A percentile compares a stretch with the other conserved stretches of the same genome.
Evolutionary conservation across 2,888 invertebrate genomes (phyloP).

Genomic region (Dynastes grantii): DNA sequence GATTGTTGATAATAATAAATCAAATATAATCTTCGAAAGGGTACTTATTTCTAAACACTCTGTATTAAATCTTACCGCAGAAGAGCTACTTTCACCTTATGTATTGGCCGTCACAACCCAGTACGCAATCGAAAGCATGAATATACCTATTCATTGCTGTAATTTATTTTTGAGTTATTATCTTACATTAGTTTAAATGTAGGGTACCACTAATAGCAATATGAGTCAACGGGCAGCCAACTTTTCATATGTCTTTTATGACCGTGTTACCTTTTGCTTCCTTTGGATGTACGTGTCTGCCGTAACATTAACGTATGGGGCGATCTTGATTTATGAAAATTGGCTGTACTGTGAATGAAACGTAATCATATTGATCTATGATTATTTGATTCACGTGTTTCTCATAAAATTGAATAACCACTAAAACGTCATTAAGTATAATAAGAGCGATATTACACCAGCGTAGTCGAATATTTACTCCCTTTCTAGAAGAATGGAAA

Average conservation of each 20-base stretch:
- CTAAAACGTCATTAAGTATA: conserved; percentile 1
- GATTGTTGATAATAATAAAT: too few species aligned
- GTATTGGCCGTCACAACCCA: too few species aligned
- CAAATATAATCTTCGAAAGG: too few species aligned
- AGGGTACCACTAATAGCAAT: not conserved
- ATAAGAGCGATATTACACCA: not conserved
- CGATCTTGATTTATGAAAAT: conserved; percentile 14
- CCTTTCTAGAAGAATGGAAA: too few species aligned
- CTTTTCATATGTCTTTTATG: not conserved
- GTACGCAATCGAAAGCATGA: not conserved
- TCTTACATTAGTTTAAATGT: conserved; percentile 13
- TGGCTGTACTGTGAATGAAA: conserved; percentile 3
- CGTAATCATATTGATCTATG: conserved; percentile 17
- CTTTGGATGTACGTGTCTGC: not conserved
- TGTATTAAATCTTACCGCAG: too few species aligned
- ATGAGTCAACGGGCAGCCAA: not conserved
- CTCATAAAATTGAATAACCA: conserved; percentile 4
- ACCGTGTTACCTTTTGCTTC: not conserved
- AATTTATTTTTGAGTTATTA: conserved; percentile 10
- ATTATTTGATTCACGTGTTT: conserved; percentile 17
- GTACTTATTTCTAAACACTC: too few species aligned
- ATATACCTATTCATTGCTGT: not conserved
- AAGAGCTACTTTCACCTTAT: too few species aligned
- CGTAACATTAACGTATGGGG: not conserved
- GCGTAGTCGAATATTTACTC: too few species aligned